Conservation (phyloP, 2,797 vertebrate species). For the Clarias fuscus region DNA sequence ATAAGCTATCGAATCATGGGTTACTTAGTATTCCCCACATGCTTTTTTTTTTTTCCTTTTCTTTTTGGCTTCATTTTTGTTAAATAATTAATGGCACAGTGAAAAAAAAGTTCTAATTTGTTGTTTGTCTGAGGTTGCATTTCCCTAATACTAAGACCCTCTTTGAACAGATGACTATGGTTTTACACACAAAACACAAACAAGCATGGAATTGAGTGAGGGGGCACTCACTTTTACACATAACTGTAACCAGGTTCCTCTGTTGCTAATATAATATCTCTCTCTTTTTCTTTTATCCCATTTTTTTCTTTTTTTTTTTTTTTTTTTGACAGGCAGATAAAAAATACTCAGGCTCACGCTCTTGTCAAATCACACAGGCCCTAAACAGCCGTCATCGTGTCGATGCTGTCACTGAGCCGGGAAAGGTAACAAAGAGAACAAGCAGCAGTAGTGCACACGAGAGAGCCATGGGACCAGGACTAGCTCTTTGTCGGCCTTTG, state of each 20-base stretch:
- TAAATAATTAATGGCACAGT: too few species aligned
- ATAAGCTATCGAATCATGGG: too few species aligned
- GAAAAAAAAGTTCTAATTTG: too few species aligned
- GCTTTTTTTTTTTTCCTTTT: too few species aligned
- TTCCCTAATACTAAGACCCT: too few species aligned
- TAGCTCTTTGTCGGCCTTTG: slow-evolving; percentile 50
- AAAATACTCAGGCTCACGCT: neutral
- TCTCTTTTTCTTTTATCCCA: neutral
- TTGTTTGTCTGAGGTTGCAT: too few species aligned
- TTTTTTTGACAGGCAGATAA: slow-evolving; percentile 8
- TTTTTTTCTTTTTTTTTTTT: neutral
- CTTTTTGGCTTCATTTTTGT: too few species aligned
- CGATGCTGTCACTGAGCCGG: slow-evolving; percentile 18
- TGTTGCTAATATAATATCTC: neutral
- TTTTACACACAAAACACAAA: too few species aligned
- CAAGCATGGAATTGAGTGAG: too few species aligned
- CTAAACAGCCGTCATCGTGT: slow-evolving; percentile 26
- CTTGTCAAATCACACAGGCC: slow-evolving; percentile 32
- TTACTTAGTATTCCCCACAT: too few species aligned
- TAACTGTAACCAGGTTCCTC: neutral
- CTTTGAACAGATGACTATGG: too few species aligned
- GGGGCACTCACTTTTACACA: too few species aligned
- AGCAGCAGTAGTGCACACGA: slow-evolving; percentile 29
- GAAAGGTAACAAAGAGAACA: slow-evolving; percentile 25
- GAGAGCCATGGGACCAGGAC: slow-evolving; percentile 32